Evolutionary conservation across 2,113 vertebrate species (phyloP), one percentile per base, ranked within the genome.

Genomic region (Tautogolabrus adspersus): DNA sequence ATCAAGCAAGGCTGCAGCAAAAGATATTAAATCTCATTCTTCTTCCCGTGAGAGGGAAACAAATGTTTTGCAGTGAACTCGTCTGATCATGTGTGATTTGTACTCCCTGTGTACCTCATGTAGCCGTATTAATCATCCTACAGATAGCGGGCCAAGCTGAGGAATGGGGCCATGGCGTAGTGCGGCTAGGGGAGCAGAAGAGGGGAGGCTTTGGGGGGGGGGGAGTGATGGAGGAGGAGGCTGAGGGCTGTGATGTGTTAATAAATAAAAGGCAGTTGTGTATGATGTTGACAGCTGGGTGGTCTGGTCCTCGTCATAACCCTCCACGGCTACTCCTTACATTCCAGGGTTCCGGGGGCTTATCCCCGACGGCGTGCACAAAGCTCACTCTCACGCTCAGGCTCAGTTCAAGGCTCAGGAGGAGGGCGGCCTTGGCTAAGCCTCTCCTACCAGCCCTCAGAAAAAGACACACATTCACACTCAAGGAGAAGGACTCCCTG

Each of bases 271-370:
- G 86, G 84, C 88, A 86, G 91, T 92, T 94, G 88, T 92, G 90
- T 93, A 89, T 87, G 89, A 92, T 88, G 92, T 87, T 94, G 92
- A 93, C 93, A 91, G 93, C 91, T 75, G 91, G 93, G 93, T 93
- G 94, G 92, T 94, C 94, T 94, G 93, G 46, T 91, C 89, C 91
- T 93, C 90, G 85, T 93, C 93, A 93, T 92, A 94, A 91, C 91
- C 90, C 88, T 92, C 81, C 88, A 84, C 52, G 73, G 91, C 88
- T 90, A 94, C 93, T 94, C 93, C 93, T 94, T 88, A 91, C 93
- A 95, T 95, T 94, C 94, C 94, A 83, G 89, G 81, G 89, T 90
- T 34, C 89, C 87, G 74, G 88, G 89, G 85, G 91, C 87, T 93
- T 93, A 91, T 93, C 93, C 91, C 93, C 47, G 86, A 87, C 91